Percentiles rank a stretch among this genome's conserved stretches.
Conservation (phyloP, 2,888 invertebrate genomes). For the Clivina fossor region DNA sequence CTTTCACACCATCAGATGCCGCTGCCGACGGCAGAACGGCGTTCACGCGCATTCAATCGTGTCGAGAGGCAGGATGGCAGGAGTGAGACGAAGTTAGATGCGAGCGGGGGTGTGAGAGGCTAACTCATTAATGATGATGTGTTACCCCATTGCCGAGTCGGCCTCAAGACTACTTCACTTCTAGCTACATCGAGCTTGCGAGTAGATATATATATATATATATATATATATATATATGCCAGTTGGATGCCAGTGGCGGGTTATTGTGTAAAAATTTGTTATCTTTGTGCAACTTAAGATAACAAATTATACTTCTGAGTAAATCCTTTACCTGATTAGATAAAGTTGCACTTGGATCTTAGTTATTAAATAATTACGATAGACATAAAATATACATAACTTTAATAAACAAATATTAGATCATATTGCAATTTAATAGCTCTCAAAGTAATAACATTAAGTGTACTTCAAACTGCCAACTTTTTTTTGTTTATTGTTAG, state of each 20-base stretch:
- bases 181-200: constrained; percentile 60
- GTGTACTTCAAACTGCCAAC: too few species aligned
- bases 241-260: background rate
- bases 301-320: too few species aligned
- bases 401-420: too few species aligned
- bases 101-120: background rate
- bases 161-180: constrained; percentile 75
- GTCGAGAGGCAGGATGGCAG: background rate
- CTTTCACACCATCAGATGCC: constrained; percentile 17
- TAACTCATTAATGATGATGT: constrained; percentile 79
- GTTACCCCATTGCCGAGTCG: constrained; percentile 55
- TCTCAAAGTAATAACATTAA: too few species aligned
- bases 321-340: too few species aligned
- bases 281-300: background rate
- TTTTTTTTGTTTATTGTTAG: too few species aligned
- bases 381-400: too few species aligned
- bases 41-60: background rate
- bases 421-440: too few species aligned
- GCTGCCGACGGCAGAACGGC: constrained; percentile 1
- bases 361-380: too few species aligned
- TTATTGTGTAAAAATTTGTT: background rate
- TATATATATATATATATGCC: constrained; percentile 8
- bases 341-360: too few species aligned
- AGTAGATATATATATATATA: too few species aligned
- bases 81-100: too few species aligned